phyloP scores from a whole-genome alignment of 37 sponge, comb jelly and placozoan species.

The Corticium candelabrum region DNA sequence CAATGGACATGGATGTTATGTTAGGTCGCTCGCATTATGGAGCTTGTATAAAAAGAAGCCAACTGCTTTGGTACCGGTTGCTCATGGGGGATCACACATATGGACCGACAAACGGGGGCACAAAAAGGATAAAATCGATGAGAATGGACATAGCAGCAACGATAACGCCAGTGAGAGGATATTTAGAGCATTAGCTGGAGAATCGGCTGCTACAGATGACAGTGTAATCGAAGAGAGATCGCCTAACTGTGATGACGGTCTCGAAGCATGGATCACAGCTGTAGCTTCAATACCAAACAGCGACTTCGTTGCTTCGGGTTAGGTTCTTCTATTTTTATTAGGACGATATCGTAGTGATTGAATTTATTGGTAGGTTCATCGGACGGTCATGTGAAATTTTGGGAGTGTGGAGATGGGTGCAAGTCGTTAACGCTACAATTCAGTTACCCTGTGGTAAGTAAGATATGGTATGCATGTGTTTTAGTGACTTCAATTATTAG shows the following conservation, averaged over 20 bases:
- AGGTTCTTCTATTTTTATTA: background rate
- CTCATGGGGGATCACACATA: slow-evolving; percentile 16
- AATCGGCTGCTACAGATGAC: too few relatives aligned
- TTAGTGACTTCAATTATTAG: too few relatives aligned
- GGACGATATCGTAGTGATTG: too few relatives aligned
- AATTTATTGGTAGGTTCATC: slow-evolving; percentile 41
- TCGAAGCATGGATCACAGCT: slow-evolving; percentile 62
- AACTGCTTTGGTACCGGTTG: slow-evolving; percentile 14
- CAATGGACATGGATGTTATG: background rate
- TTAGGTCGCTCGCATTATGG: slow-evolving; percentile 66
- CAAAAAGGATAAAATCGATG: background rate
- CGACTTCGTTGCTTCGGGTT: slow-evolving; percentile 78
- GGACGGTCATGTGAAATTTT: slow-evolving; percentile 62
- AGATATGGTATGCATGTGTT: too few relatives aligned
- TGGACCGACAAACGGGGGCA: too few relatives aligned
- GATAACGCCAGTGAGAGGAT: too few relatives aligned
- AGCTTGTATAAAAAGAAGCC: slow-evolving; percentile 87
- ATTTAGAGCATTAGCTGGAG: background rate
- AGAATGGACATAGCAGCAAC: too few relatives aligned
- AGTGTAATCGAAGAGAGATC: too few relatives aligned
- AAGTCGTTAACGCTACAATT: slow-evolving; percentile 46
- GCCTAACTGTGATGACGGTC: too few relatives aligned
- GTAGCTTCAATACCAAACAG: slow-evolving; percentile 60
- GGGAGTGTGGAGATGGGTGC: slow-evolving; percentile 73
- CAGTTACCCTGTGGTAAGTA: slow-evolving; percentile 54